phyloP scores from a whole-genome alignment of 2,113 vertebrate genomes.

The Lophura nycthemera region DNA sequence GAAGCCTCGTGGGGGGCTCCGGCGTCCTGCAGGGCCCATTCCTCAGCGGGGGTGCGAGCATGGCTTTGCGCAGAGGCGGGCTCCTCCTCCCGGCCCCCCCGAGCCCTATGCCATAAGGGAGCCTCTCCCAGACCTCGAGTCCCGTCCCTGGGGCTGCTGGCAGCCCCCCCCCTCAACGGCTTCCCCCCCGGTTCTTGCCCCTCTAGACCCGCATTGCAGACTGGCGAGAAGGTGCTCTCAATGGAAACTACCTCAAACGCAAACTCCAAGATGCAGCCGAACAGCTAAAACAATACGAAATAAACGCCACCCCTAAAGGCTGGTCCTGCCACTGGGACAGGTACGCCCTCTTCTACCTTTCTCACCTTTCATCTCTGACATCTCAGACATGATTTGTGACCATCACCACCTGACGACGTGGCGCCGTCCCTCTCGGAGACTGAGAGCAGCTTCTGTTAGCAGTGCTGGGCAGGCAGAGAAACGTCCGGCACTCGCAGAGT shows the following conservation, averaged over 20 bases:
- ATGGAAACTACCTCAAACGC: constrained; percentile 97
- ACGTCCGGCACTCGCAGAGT: constrained; percentile 70
- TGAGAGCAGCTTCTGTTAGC: no score
- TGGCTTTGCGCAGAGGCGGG: background rate
- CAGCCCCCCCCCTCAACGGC: background rate
- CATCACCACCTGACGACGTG: constrained; percentile 81
- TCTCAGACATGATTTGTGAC: constrained; percentile 90
- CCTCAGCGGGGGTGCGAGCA: background rate
- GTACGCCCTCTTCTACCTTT: constrained; percentile 99
- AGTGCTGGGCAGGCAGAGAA: constrained; percentile 80
- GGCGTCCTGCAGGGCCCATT: background rate
- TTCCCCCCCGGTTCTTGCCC: constrained; percentile 58
- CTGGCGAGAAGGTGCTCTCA: constrained; percentile 98
- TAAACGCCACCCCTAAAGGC: constrained; percentile 99
- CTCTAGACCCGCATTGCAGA: constrained; percentile 95
- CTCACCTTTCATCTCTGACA: constrained; percentile 97
- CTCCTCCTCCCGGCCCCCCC: constrained; percentile 11
- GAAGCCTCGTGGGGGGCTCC: constrained; percentile 1
- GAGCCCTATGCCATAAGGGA: background rate
- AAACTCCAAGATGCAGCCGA: constrained; percentile 97
- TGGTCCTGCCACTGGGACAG: constrained; percentile 99
- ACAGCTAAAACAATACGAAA: constrained; percentile 99
- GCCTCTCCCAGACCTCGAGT: constrained; percentile 3
- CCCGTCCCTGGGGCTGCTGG: background rate
- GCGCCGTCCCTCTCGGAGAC: constrained; percentile 81